Conservation (phyloP, 1,140 invertebrate species). For the Zaprionus capensis region DNA sequence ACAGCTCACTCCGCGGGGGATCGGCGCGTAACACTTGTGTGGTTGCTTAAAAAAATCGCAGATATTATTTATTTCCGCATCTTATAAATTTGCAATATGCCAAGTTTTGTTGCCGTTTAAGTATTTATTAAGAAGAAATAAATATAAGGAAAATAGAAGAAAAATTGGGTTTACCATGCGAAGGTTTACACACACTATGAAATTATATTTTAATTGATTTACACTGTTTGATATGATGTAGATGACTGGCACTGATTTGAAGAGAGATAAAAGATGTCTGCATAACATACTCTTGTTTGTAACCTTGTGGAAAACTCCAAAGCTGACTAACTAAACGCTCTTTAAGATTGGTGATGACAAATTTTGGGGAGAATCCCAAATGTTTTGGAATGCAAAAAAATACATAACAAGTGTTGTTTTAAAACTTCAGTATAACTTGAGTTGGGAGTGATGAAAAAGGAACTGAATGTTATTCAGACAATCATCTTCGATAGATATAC, state of each 20-base stretch:
- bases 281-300: neutral
- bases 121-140: constrained; percentile 62
- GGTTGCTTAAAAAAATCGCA: constrained; percentile 23
- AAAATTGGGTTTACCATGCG: neutral
- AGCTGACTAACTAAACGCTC: neutral
- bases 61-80: constrained; percentile 72
- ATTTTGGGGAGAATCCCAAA: neutral
- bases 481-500: too few relatives aligned
- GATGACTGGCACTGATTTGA: neutral
- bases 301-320: neutral
- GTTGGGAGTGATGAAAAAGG: neutral
- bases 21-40: constrained; percentile 35
- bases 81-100: constrained; percentile 53
- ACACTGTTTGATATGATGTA: neutral
- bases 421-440: neutral
- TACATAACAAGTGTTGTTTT: neutral
- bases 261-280: neutral
- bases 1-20: neutral
- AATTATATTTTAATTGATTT: neutral
- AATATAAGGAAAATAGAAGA: neutral
- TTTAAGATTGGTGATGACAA: neutral
- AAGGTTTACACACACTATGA: neutral
- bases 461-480: too few relatives aligned
- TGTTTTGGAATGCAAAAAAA: neutral
- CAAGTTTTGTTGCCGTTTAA: constrained; percentile 50